Conservation (phyloP, 2,797 vertebrate genomes). For the Threskiornis aethiopicus region DNA sequence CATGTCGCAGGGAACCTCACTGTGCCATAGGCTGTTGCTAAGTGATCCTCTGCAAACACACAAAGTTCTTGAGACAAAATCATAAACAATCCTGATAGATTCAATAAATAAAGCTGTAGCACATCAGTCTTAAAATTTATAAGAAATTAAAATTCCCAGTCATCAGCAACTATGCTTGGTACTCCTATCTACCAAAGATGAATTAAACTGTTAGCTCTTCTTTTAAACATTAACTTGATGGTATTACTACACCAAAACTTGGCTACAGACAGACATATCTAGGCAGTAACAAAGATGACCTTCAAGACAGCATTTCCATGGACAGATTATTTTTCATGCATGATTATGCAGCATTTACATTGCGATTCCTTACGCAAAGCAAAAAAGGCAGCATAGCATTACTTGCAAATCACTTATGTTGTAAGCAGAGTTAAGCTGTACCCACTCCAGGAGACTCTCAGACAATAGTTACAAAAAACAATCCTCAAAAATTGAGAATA, state of each 20-base stretch:
- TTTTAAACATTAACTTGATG: slow-evolving; percentile 55
- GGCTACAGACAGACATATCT: background rate
- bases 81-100: slow-evolving; percentile 64
- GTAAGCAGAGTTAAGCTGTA: background rate
- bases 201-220: slow-evolving; percentile 64
- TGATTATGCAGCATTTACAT: background rate
- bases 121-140: slow-evolving; percentile 58
- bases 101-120: slow-evolving; percentile 70
- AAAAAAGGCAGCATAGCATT: background rate
- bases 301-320: background rate
- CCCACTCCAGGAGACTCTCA: background rate
- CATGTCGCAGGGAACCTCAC: background rate
- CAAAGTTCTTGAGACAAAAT: slow-evolving; percentile 31
- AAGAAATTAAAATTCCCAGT: slow-evolving; percentile 68
- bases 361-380: background rate
- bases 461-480: background rate
- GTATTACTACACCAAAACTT: background rate
- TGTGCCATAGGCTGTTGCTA: slow-evolving; percentile 14
- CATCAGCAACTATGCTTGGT: slow-evolving; percentile 47
- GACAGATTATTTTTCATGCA: background rate
- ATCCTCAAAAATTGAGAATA: background rate
- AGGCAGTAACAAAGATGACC: background rate
- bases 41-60: slow-evolving; percentile 63
- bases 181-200: slow-evolving; percentile 47
- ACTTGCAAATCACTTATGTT: background rate